Percentiles rank a stretch among this genome's conserved stretches.
phyloP scores from a whole-genome alignment of 2,888 invertebrate species.

The Melinopterus prodromus region DNA sequence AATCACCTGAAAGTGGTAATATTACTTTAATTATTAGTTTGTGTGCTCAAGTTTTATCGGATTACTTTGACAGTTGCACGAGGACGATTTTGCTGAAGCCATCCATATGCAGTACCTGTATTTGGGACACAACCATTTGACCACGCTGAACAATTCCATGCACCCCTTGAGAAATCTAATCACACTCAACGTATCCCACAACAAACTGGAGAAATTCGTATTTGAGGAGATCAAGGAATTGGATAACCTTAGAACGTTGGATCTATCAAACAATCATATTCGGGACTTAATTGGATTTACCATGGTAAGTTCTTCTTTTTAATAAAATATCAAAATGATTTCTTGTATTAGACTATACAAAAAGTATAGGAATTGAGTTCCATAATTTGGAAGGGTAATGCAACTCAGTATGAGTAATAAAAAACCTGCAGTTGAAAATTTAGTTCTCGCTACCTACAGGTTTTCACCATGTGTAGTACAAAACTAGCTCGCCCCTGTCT shows the following conservation, averaged over 20 bases:
- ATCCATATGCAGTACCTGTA: constrained; percentile 74
- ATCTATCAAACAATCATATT: constrained; percentile 81
- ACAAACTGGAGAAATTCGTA: constrained; percentile 79
- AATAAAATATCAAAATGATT: no score
- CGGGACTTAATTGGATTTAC: constrained; percentile 71
- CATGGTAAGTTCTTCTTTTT: constrained; percentile 63
- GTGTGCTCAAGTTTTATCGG: not conserved
- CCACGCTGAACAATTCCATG: constrained; percentile 76
- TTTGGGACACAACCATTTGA: constrained; percentile 76
- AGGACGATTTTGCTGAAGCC: constrained; percentile 79
- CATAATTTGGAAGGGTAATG: no score
- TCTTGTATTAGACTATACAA: no score
- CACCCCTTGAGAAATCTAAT: constrained; percentile 72
- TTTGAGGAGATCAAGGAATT: constrained; percentile 81
- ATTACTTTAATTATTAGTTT: constrained; percentile 39
- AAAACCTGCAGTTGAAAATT: no score
- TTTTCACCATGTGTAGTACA: no score
- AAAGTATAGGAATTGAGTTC: no score
- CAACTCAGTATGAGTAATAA: no score
- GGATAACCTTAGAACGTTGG: constrained; percentile 73
- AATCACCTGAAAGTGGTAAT: constrained; percentile 79
- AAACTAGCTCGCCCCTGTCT: no score
- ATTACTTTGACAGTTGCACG: constrained; percentile 65
- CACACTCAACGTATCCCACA: constrained; percentile 78
- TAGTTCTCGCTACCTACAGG: no score